These are phyloP conservation scores for Raja brachyura DNA, from an alignment of 2,113 vertebrate species.

Conservation along the genomic window DNA sequence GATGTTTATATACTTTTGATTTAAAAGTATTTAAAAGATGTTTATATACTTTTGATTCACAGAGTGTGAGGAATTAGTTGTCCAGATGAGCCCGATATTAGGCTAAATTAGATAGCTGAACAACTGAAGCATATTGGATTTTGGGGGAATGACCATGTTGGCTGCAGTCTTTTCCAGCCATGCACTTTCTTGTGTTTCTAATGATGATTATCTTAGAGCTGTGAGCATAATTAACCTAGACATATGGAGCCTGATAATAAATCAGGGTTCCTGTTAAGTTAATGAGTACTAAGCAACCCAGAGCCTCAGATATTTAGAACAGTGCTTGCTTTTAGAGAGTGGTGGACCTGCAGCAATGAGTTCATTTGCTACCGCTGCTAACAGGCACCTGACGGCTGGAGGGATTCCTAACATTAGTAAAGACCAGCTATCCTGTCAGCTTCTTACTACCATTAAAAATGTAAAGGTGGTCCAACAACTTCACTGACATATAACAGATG, in stretches of 20 bases:
- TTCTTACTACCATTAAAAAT: neutral
- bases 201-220: neutral
- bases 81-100: no score
- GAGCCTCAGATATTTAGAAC: neutral
- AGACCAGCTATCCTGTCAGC: neutral
- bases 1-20: neutral
- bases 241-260: neutral
- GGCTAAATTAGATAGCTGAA: neutral
- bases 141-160: neutral
- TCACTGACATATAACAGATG: constrained; percentile 27
- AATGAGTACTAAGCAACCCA: neutral
- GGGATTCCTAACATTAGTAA: neutral
- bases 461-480: constrained; percentile 13
- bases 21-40: no score
- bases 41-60: neutral
- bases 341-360: neutral
- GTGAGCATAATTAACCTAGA: neutral
- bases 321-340: neutral
- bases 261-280: constrained; percentile 11
- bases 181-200: neutral
- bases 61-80: neutral
- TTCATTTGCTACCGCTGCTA: constrained; percentile 9
- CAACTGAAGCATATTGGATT: neutral
- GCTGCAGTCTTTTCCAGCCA: neutral
- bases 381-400: neutral